Conservation (phyloP, 1,140 invertebrate genomes). For the Spodoptera frugiperda region DNA sequence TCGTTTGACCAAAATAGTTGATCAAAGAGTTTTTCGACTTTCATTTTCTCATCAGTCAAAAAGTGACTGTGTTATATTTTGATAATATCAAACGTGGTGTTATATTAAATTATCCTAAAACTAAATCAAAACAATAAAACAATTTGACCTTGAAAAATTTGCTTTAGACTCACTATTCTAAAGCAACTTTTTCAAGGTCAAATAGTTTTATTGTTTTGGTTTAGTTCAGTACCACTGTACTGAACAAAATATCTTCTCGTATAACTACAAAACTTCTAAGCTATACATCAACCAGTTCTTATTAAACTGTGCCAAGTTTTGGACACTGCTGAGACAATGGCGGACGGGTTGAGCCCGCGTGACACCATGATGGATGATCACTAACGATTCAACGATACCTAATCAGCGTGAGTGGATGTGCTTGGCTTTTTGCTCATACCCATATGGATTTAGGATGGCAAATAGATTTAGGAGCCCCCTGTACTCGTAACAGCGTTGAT, state of each 20-base stretch:
- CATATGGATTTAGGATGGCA: constrained; percentile 30
- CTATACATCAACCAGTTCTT: constrained; percentile 51
- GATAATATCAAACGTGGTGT: too few relatives aligned
- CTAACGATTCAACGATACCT: constrained; percentile 49
- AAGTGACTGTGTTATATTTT: too few relatives aligned
- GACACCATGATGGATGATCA: constrained; percentile 55
- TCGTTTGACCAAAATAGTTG: too few relatives aligned
- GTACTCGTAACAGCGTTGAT: background rate
- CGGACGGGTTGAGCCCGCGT: constrained; percentile 49
- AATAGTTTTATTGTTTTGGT: too few relatives aligned
- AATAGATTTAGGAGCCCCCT: constrained; percentile 11
- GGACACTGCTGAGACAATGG: constrained; percentile 51
- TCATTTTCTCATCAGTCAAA: too few relatives aligned
- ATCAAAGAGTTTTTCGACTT: too few relatives aligned
- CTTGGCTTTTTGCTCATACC: constrained; percentile 41
- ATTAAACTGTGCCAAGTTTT: constrained; percentile 50
- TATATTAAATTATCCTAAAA: too few relatives aligned
- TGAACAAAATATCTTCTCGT: background rate
- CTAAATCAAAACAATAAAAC: too few relatives aligned
- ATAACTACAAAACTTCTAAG: constrained; percentile 25
- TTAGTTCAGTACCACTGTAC: background rate
- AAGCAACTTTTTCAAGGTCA: too few relatives aligned
- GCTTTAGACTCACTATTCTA: too few relatives aligned
- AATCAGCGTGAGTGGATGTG: constrained; percentile 53
- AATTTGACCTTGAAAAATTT: too few relatives aligned